Conservation (phyloP, 2,113 vertebrate species). For the Syngnathus scovelli region DNA sequence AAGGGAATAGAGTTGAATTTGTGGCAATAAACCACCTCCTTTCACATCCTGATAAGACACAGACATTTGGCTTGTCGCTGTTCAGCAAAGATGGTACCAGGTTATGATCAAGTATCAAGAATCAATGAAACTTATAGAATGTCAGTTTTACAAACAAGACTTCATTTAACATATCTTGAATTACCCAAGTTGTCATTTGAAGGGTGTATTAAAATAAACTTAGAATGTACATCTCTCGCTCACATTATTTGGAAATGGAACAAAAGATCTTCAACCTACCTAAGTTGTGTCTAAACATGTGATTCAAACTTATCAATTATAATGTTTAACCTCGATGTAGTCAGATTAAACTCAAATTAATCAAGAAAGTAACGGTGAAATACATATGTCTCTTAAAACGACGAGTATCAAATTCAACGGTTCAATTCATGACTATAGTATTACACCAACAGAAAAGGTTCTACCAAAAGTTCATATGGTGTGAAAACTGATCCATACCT, state of each 20-base stretch:
- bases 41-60: not conserved
- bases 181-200: not conserved
- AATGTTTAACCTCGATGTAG: too few relatives aligned
- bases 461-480: not conserved
- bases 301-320: not conserved
- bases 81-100: slow-evolving; percentile 6
- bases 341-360: not conserved
- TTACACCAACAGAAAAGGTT: not conserved
- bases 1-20: not conserved
- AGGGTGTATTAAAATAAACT: not conserved
- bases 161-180: slow-evolving; percentile 8
- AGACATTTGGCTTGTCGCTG: not conserved
- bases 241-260: not conserved
- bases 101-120: not conserved
- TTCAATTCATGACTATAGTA: not conserved
- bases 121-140: slow-evolving; percentile 5
- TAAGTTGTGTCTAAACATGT: not conserved
- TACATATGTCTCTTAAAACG: not conserved
- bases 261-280: not conserved
- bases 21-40: slow-evolving; percentile 5
- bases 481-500: slow-evolving; percentile 68
- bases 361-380: not conserved
- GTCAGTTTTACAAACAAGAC: not conserved
- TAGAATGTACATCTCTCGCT: not conserved
- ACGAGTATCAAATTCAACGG: not conserved